Evolutionary conservation across 2,888 invertebrate genomes (phyloP).

Genomic region (Leptinotarsa tumamoca): DNA sequence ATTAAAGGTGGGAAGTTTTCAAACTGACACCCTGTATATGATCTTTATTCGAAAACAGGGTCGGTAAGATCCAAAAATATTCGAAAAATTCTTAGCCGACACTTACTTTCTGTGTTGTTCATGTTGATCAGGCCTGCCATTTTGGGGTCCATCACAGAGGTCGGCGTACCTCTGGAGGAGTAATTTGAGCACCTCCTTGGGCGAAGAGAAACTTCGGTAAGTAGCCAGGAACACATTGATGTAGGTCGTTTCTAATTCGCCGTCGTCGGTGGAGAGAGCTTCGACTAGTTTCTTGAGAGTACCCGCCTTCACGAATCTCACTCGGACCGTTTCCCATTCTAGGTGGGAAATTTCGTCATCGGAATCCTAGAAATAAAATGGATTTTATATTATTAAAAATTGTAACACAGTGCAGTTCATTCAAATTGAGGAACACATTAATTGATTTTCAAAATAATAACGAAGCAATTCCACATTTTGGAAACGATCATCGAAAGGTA

Average conservation of each 20-base stretch:
- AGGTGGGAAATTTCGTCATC: slow-evolving; percentile 94
- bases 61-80: background rate
- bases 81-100: background rate
- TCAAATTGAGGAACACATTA: too few species aligned
- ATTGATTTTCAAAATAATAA: too few species aligned
- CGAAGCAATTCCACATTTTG: too few species aligned
- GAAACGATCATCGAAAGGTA: too few species aligned
- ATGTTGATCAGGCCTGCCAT: slow-evolving; percentile 70
- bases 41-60: background rate
- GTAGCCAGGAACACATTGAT: slow-evolving; percentile 98
- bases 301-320: slow-evolving; percentile 95
- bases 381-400: background rate
- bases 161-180: slow-evolving; percentile 83
- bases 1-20: too few species aligned
- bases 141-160: slow-evolving; percentile 70
- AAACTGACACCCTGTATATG: background rate
- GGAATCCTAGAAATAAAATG: slow-evolving; percentile 74
- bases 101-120: slow-evolving; percentile 80
- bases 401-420: background rate
- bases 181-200: slow-evolving; percentile 85
- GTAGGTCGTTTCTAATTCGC: slow-evolving; percentile 96
- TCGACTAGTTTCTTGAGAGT: slow-evolving; percentile 94
- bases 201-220: slow-evolving; percentile 90
- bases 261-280: slow-evolving; percentile 92
- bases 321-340: slow-evolving; percentile 98